Conservation (phyloP, 2,888 invertebrate genomes). For the Stratiomys singularior region DNA sequence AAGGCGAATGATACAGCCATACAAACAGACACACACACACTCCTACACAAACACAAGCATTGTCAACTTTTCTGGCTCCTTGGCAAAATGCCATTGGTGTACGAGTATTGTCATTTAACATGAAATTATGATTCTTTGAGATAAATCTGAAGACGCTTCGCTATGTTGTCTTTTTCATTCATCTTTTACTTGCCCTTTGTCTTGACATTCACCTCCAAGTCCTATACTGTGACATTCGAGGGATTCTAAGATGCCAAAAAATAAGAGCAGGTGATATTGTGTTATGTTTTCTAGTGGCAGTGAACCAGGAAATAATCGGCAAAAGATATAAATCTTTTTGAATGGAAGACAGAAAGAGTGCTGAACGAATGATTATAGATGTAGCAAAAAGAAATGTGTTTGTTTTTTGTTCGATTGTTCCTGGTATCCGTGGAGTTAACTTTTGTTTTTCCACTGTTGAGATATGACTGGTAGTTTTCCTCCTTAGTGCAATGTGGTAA, state of each 20-base stretch:
- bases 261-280: not conserved
- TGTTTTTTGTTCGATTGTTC: too few species aligned
- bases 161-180: slow-evolving; percentile 33
- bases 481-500: too few species aligned
- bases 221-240: not conserved
- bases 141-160: not conserved
- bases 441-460: too few species aligned
- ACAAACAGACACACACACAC: not conserved
- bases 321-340: slow-evolving; percentile 1
- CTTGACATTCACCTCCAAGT: slow-evolving; percentile 12
- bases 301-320: not conserved
- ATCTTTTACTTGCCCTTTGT: slow-evolving; percentile 34
- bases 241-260: not conserved
- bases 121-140: not conserved
- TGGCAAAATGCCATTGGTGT: slow-evolving; percentile 11
- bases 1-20: not conserved
- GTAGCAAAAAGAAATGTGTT: too few species aligned
- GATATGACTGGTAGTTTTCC: too few species aligned
- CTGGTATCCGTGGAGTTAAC: too few species aligned
- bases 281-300: not conserved
- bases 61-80: not conserved
- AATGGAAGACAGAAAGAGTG: too few species aligned
- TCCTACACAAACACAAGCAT: too few species aligned
- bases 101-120: slow-evolving; percentile 1
- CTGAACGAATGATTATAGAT: too few species aligned